These are phyloP conservation scores for Habrosyne pyritoides DNA, from an alignment of 2,888 invertebrate genomes.

Conservation along the genomic window DNA sequence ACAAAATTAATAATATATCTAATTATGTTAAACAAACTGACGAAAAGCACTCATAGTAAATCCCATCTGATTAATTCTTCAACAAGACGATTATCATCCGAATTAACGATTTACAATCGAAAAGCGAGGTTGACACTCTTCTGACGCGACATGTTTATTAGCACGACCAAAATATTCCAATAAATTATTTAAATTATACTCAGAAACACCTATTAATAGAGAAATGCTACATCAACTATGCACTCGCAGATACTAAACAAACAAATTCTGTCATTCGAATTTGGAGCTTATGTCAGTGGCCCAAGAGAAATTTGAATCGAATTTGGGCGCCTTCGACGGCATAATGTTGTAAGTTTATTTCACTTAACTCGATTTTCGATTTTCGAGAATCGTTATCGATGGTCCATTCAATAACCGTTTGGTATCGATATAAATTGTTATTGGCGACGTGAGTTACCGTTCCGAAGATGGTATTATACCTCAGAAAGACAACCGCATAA, in stretches of 20 bases:
- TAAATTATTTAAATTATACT: slow-evolving; percentile 62
- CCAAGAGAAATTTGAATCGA: neutral
- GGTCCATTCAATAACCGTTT: slow-evolving; percentile 72
- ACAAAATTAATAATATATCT: slow-evolving; percentile 2
- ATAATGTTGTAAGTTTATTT: neutral
- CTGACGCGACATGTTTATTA: slow-evolving; percentile 61
- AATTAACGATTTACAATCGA: slow-evolving; percentile 47
- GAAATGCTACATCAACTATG: slow-evolving; percentile 23
- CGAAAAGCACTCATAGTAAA: slow-evolving; percentile 22
- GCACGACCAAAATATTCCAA: slow-evolving; percentile 47
- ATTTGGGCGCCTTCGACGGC: neutral
- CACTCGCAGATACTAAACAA: slow-evolving; percentile 12
- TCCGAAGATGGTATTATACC: slow-evolving; percentile 71
- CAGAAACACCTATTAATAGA: slow-evolving; percentile 50
- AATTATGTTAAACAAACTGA: slow-evolving; percentile 14
- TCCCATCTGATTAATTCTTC: slow-evolving; percentile 46
- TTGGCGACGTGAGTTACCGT: slow-evolving; percentile 76
- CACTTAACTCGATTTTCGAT: slow-evolving; percentile 42
- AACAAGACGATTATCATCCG: slow-evolving; percentile 49
- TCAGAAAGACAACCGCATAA: slow-evolving; percentile 70
- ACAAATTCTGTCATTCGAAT: neutral
- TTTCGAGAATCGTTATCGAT: slow-evolving; percentile 63
- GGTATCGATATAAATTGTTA: slow-evolving; percentile 76
- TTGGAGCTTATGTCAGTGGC: neutral
- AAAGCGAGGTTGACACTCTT: slow-evolving; percentile 43